Conservation (phyloP, 2,888 invertebrate genomes). For the Tetropium fuscum region DNA sequence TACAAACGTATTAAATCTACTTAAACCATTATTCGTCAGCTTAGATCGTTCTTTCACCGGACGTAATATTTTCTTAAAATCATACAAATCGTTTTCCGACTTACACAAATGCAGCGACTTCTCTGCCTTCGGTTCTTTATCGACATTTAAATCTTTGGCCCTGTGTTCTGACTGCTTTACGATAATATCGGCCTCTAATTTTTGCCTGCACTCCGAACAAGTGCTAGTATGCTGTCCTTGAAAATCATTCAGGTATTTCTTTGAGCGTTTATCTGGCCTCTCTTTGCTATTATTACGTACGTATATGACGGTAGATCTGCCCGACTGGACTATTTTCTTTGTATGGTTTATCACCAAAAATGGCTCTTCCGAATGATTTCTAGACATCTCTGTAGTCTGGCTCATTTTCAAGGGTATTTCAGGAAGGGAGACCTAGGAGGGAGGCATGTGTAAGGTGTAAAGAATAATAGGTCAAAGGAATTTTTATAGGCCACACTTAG, state of each 20-base stretch:
- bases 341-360: slow-evolving; percentile 49
- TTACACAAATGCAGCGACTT: slow-evolving; percentile 39
- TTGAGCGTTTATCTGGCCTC: slow-evolving; percentile 40
- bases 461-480: background rate
- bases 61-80: slow-evolving; percentile 37
- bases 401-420: slow-evolving; percentile 41
- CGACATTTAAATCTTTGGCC: background rate
- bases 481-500: no score
- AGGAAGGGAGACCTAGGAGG: slow-evolving; percentile 41
- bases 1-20: slow-evolving; percentile 46
- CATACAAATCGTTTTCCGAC: slow-evolving; percentile 51
- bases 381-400: slow-evolving; percentile 14
- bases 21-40: slow-evolving; percentile 35
- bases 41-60: slow-evolving; percentile 51
- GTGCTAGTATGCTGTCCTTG: slow-evolving; percentile 33
- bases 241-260: slow-evolving; percentile 15
- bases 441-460: background rate
- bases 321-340: slow-evolving; percentile 37
- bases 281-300: slow-evolving; percentile 33
- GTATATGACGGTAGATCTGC: slow-evolving; percentile 42
- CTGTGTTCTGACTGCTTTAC: background rate
- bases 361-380: slow-evolving; percentile 33
- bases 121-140: background rate
- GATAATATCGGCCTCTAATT: slow-evolving; percentile 21
- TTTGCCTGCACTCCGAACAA: slow-evolving; percentile 43